Percentiles rank a stretch among this genome's conserved stretches.
phyloP scores from a whole-genome alignment of 2,888 invertebrate species.

The Mythimna vitellina region DNA sequence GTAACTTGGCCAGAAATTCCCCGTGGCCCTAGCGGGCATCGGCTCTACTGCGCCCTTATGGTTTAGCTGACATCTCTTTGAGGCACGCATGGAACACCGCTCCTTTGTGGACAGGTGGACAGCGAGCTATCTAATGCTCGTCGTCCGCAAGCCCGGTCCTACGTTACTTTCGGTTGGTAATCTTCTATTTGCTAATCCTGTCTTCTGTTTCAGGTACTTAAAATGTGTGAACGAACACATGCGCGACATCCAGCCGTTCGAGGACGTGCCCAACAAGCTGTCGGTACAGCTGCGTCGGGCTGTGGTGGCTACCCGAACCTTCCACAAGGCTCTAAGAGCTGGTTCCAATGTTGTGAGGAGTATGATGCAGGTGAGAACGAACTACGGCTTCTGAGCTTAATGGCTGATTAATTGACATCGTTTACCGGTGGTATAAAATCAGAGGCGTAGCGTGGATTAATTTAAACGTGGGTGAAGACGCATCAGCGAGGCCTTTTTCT shows the following conservation, averaged over 20 bases:
- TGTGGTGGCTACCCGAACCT: conserved; percentile 98
- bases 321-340: conserved; percentile 96
- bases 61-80: too few species aligned
- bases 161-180: neutral
- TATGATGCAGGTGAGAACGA: conserved; percentile 92
- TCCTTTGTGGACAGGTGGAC: too few species aligned
- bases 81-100: too few species aligned
- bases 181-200: neutral
- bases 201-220: conserved; percentile 92
- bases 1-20: too few species aligned
- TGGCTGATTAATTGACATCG: neutral
- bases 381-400: neutral
- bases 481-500: too few species aligned
- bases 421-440: too few species aligned
- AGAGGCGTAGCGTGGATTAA: too few species aligned
- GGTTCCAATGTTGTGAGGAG: conserved; percentile 95
- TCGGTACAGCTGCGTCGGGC: conserved; percentile 97
- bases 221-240: conserved; percentile 97
- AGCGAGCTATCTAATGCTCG: too few species aligned
- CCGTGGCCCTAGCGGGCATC: too few species aligned
- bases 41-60: too few species aligned
- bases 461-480: too few species aligned
- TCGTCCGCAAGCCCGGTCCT: too few species aligned
- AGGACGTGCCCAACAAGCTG: conserved; percentile 97
- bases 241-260: conserved; percentile 98